Evolutionary conservation across 2,888 invertebrate genomes (phyloP).

Genomic region (Steinernema scapterisci): DNA sequence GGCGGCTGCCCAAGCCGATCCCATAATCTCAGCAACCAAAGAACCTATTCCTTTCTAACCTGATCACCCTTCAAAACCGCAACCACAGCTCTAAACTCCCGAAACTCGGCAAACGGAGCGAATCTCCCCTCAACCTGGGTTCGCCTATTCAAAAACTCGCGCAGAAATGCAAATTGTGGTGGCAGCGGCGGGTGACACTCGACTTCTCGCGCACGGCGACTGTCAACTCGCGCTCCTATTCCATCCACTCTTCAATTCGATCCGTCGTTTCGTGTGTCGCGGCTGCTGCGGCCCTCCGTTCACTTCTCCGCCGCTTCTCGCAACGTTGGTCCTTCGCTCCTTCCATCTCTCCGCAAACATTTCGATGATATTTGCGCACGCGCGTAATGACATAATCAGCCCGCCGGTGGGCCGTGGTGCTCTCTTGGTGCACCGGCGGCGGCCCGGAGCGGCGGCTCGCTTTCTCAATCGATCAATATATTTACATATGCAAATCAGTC

Average conservation of each 20-base stretch:
- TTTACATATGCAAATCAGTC: constrained; percentile 29
- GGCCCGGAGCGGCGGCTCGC: constrained; percentile 3
- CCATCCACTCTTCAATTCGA: constrained; percentile 23
- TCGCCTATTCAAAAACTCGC: not conserved
- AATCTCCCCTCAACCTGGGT: no score
- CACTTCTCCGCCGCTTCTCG: not conserved
- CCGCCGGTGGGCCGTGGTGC: constrained; percentile 7
- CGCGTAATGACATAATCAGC: constrained; percentile 33
- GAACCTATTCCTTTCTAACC: no score
- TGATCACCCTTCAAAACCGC: no score
- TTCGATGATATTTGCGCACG: constrained; percentile 33
- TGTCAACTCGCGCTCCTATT: constrained; percentile 19
- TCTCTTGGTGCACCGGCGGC: constrained; percentile 5
- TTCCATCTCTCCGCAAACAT: constrained; percentile 25
- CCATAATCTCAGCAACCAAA: no score
- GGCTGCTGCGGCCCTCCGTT: constrained; percentile 17
- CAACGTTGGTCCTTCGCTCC: constrained; percentile 7
- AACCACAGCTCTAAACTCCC: no score
- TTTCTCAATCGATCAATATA: constrained; percentile 29
- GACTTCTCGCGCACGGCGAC: constrained; percentile 28
- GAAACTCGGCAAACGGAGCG: no score
- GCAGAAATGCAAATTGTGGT: constrained; percentile 25
- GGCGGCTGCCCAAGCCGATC: no score
- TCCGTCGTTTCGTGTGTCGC: constrained; percentile 1
- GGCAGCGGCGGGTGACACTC: constrained; percentile 31